Percentiles rank a stretch among this genome's conserved stretches.
Conservation (phyloP, 2,888 invertebrate genomes). For the Calameuta idolon region DNA sequence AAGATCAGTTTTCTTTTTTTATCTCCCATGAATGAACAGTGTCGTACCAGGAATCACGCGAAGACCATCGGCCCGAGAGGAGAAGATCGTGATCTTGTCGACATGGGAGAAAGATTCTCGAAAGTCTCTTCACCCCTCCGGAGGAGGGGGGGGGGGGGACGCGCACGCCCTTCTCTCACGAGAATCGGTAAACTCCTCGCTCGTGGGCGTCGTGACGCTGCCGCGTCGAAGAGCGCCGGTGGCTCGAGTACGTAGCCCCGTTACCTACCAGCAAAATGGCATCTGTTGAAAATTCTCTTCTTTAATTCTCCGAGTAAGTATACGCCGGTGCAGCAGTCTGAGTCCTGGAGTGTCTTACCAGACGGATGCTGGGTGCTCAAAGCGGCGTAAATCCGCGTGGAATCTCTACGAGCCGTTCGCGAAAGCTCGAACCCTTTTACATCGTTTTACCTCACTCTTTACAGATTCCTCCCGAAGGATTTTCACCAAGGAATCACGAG, state of each 20-base stretch:
- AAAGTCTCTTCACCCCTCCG: neutral
- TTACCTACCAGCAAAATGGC: neutral
- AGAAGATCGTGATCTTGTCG: neutral
- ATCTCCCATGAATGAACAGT: neutral
- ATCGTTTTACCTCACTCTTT: neutral
- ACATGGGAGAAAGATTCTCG: conserved; percentile 35
- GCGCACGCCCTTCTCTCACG: conserved; percentile 45
- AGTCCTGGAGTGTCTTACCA: neutral
- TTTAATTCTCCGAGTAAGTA: neutral
- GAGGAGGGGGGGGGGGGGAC: too few relatives aligned
- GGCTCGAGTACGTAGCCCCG: neutral
- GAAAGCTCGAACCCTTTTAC: neutral
- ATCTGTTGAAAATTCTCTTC: neutral
- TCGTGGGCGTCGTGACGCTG: conserved; percentile 8
- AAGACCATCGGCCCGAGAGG: neutral
- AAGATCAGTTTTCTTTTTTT: neutral
- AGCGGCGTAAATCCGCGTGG: neutral
- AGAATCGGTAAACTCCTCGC: conserved; percentile 41
- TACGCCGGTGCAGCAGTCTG: neutral
- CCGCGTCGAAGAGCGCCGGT: neutral
- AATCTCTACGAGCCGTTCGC: neutral
- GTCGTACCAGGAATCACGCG: neutral
- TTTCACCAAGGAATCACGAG: neutral
- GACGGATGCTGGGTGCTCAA: neutral
- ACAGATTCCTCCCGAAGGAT: neutral